Conservation (phyloP, 53 echinoderm and acorn worm species). For the Henricia sp. region DNA sequence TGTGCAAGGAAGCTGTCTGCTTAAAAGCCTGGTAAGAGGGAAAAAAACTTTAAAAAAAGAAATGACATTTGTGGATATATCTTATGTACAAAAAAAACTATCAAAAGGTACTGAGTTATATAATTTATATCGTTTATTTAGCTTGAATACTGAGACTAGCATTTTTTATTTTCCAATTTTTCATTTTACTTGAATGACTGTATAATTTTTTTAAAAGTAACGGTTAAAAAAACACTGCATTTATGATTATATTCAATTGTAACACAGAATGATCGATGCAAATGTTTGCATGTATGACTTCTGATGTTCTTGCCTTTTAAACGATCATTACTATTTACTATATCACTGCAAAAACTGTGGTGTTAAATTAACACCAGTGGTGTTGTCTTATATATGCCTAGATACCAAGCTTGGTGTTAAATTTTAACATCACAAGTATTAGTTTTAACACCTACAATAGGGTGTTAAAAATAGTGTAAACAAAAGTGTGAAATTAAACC, state of each 20-base stretch:
- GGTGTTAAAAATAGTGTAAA: too few species aligned
- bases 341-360: too few species aligned
- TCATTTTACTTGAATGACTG: slow-evolving; percentile 49
- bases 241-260: slow-evolving; percentile 1
- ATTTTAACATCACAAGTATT: too few species aligned
- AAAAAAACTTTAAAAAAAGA: slow-evolving; percentile 47
- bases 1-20: not conserved
- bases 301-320: slow-evolving; percentile 33
- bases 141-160: slow-evolving; percentile 30
- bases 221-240: slow-evolving; percentile 37
- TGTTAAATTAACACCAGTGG: too few species aligned
- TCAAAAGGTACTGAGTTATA: slow-evolving; percentile 61
- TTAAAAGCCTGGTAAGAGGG: slow-evolving; percentile 1
- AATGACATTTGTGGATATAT: slow-evolving; percentile 52
- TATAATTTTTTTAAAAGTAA: slow-evolving; percentile 45
- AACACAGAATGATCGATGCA: slow-evolving; percentile 41
- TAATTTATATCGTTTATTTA: slow-evolving; percentile 56
- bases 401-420: too few species aligned
- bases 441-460: too few species aligned
- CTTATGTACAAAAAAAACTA: slow-evolving; percentile 42
- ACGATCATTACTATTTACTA: slow-evolving; percentile 42
- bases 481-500: too few species aligned
- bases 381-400: too few species aligned
- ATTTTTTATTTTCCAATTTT: slow-evolving; percentile 58
- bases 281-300: slow-evolving; percentile 36